Conservation (phyloP, 2,797 vertebrate species). For the Pempheris klunzingeri region DNA sequence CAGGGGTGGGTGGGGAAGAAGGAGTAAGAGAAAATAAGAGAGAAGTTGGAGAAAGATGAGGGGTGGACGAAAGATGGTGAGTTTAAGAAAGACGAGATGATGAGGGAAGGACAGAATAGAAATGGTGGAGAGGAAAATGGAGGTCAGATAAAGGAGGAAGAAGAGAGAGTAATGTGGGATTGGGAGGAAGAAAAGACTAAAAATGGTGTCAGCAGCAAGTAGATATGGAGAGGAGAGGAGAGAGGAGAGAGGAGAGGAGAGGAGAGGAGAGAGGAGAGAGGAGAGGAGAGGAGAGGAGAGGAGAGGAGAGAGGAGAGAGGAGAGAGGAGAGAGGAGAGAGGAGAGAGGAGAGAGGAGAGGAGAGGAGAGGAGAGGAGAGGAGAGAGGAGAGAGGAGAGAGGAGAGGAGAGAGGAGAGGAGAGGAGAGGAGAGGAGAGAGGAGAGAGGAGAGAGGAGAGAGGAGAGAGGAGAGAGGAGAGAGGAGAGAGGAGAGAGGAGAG, state of each 20-base stretch:
- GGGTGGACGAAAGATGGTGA: background rate
- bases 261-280: background rate
- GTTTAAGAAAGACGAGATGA: background rate
- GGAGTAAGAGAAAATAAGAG: too few relatives aligned
- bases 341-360: too few relatives aligned
- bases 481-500: too few relatives aligned
- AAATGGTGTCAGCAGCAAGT: too few relatives aligned
- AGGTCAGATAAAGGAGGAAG: background rate
- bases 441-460: too few relatives aligned
- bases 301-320: background rate
- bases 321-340: conserved; percentile 1
- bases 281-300: background rate
- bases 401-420: too few relatives aligned
- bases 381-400: too few relatives aligned
- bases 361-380: too few relatives aligned
- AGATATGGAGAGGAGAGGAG: background rate
- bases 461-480: too few relatives aligned
- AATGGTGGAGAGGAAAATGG: background rate
- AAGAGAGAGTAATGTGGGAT: background rate
- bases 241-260: background rate
- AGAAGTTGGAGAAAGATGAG: background rate
- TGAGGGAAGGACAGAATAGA: background rate
- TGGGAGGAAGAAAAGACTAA: background rate
- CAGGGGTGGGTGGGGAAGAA: background rate
- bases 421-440: too few relatives aligned